A percentile compares a stretch with the other conserved stretches of the same genome.
Evolutionary conservation across 1,140 invertebrate genomes (phyloP).

Genomic region (Wasmannia auropunctata): DNA sequence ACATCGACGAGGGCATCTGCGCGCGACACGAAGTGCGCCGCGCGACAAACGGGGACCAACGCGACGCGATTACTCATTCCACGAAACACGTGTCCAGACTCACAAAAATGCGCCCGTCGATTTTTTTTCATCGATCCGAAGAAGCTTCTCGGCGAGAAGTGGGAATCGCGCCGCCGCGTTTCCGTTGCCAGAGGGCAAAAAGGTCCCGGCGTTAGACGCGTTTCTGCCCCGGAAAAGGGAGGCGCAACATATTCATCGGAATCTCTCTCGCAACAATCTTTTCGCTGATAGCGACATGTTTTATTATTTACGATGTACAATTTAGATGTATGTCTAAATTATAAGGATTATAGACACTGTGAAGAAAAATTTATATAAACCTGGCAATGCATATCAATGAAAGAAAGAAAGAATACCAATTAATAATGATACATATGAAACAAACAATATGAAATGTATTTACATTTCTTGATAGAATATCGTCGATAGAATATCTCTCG

Average conservation of each 20-base stretch:
- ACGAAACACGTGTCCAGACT: slow-evolving; percentile 59
- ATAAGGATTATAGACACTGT: neutral
- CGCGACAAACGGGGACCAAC: slow-evolving; percentile 47
- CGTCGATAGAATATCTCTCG: too few species aligned
- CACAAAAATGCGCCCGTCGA: slow-evolving; percentile 46
- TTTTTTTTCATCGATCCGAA: slow-evolving; percentile 48
- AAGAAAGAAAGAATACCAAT: neutral
- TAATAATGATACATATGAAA: too few species aligned
- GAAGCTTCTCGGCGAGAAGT: slow-evolving; percentile 20
- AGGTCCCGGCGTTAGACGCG: neutral
- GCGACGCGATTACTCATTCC: slow-evolving; percentile 47
- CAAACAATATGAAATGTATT: too few species aligned
- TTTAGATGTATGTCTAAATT: neutral
- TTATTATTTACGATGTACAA: neutral
- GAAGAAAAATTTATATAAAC: neutral
- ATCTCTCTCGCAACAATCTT: neutral
- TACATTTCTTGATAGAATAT: too few species aligned
- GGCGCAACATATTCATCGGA: slow-evolving; percentile 8
- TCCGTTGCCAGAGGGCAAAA: slow-evolving; percentile 27
- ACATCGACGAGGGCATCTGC: slow-evolving; percentile 31
- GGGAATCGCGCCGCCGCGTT: slow-evolving; percentile 40
- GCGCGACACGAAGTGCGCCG: neutral
- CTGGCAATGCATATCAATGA: neutral
- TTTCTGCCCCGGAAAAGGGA: slow-evolving; percentile 16
- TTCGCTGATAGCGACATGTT: neutral